These are phyloP conservation scores for Lethocerus indicus DNA, from an alignment of 1,140 invertebrate species.

Conservation along the genomic window DNA sequence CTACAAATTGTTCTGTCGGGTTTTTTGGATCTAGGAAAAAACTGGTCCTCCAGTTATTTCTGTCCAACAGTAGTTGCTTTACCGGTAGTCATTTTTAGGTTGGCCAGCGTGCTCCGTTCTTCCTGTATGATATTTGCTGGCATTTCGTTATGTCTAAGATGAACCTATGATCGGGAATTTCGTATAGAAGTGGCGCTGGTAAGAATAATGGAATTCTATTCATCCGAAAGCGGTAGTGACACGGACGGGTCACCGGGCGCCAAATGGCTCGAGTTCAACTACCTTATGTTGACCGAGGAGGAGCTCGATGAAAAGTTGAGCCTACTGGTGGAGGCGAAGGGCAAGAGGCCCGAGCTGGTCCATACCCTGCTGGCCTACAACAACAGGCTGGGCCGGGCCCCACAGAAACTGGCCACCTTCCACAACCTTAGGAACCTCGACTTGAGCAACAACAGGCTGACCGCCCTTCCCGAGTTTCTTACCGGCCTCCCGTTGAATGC, in stretches of 20 bases:
- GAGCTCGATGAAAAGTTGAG: constrained; percentile 2
- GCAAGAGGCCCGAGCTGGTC: constrained; percentile 1
- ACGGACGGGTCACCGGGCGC: constrained; percentile 11
- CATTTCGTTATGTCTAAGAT: too few species aligned
- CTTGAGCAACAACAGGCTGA: constrained; percentile 73
- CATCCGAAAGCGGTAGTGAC: constrained; percentile 9
- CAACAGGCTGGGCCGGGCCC: constrained; percentile 39
- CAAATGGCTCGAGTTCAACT: not conserved
- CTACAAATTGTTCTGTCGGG: too few species aligned
- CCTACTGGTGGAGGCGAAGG: not conserved
- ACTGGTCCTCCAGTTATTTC: too few species aligned
- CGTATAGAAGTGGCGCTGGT: too few species aligned
- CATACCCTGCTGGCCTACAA: constrained; percentile 54
- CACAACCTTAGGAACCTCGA: constrained; percentile 56
- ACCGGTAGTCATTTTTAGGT: too few species aligned
- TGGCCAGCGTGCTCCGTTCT: too few species aligned
- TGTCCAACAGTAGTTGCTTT: too few species aligned
- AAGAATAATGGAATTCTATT: constrained; percentile 2
- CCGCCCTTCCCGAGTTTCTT: constrained; percentile 53
- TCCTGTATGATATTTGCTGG: too few species aligned
- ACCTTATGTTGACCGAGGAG: constrained; percentile 6
- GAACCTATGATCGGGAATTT: too few species aligned
- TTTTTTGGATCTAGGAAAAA: too few species aligned
- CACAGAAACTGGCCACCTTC: constrained; percentile 38
- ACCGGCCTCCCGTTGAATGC: constrained; percentile 51